Evolutionary conservation across 2,113 vertebrate genomes (phyloP).

Genomic region (Machaerirhynchus nigripectus): DNA sequence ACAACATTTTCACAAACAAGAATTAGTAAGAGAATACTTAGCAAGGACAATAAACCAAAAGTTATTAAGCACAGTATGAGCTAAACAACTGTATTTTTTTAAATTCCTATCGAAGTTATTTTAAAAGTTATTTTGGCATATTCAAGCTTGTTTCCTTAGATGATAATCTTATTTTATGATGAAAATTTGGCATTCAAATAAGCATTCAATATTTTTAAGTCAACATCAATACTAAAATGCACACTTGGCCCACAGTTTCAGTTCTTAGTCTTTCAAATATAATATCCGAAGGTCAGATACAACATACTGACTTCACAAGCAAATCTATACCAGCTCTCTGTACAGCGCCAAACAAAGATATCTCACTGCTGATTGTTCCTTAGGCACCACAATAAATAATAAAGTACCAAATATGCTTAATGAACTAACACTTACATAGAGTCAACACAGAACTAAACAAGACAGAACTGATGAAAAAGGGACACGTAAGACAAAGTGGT

Average conservation of each 20-base stretch:
- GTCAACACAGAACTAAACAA: background rate
- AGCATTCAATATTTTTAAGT: background rate
- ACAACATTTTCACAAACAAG: conserved; percentile 52
- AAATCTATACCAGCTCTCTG: background rate
- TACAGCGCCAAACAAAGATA: background rate
- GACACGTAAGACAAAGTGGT: background rate
- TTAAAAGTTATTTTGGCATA: background rate
- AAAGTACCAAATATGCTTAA: conserved; percentile 8
- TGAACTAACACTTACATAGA: background rate
- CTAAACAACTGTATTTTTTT: background rate
- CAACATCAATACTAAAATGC: conserved; percentile 11
- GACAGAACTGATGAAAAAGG: background rate
- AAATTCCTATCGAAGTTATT: background rate
- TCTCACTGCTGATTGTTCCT: background rate
- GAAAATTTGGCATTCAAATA: background rate
- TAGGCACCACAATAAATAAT: conserved; percentile 8
- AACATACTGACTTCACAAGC: background rate
- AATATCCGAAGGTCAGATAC: conserved; percentile 9
- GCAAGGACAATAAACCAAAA: conserved; percentile 37
- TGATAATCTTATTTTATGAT: background rate
- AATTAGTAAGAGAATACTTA: conserved; percentile 1
- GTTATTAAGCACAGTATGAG: background rate
- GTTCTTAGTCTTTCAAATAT: background rate
- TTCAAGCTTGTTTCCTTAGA: background rate
- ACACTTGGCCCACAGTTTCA: background rate